Conservation (phyloP, 2,797 vertebrate genomes). For the Anniella stebbinsi region DNA sequence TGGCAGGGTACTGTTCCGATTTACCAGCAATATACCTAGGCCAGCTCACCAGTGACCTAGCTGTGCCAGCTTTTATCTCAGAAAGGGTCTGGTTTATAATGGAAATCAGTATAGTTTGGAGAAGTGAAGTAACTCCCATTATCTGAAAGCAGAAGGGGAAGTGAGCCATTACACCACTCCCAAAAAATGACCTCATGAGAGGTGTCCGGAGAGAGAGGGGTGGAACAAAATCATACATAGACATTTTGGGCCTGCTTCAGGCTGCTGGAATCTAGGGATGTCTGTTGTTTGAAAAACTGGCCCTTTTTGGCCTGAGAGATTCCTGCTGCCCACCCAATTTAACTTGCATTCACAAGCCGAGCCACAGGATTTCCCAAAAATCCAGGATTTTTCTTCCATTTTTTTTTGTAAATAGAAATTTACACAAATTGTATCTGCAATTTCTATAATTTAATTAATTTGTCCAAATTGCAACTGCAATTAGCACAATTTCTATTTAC, state of each 20-base stretch:
- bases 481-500: too few species aligned
- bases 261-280: too few species aligned
- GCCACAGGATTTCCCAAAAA: too few species aligned
- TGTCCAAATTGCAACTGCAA: too few species aligned
- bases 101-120: neutral
- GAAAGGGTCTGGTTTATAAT: constrained; percentile 20
- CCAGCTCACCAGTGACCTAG: constrained; percentile 47
- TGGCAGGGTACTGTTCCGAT: constrained; percentile 60
- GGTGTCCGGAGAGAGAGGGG: neutral
- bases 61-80: constrained; percentile 52
- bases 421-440: too few species aligned
- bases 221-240: neutral
- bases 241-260: neutral
- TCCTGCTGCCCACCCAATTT: too few species aligned
- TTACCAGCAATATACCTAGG: constrained; percentile 65
- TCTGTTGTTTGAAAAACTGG: too few species aligned
- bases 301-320: too few species aligned
- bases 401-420: too few species aligned
- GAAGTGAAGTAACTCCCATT: neutral
- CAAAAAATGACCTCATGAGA: neutral
- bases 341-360: too few species aligned
- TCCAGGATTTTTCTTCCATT: too few species aligned
- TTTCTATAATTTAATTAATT: too few species aligned
- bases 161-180: neutral
- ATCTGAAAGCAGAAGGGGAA: neutral